Evolutionary conservation across 64 coral and sea anemone species (phyloP).

Genomic region (Actinia equina): DNA sequence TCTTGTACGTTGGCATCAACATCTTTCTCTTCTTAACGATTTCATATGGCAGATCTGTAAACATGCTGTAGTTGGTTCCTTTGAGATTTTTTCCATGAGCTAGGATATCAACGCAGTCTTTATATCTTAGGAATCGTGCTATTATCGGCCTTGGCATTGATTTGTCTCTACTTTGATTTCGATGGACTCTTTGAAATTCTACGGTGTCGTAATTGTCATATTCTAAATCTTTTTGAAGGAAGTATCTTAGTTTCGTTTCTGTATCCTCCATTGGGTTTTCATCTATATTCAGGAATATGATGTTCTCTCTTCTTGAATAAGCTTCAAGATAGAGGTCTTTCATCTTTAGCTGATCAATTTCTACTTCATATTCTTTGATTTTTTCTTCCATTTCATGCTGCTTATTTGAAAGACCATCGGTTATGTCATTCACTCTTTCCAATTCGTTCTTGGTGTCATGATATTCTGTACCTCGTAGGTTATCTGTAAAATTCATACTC

Average conservation of each 20-base stretch:
- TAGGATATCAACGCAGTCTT: constrained; percentile 12
- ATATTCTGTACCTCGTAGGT: no score
- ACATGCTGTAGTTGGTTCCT: not conserved
- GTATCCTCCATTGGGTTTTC: not conserved
- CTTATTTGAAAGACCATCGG: no score
- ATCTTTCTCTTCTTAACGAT: not conserved
- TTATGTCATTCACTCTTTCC: no score
- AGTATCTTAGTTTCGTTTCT: not conserved
- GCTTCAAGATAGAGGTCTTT: not conserved
- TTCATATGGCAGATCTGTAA: not conserved
- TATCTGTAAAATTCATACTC: no score
- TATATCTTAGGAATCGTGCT: constrained; percentile 10
- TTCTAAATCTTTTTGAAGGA: not conserved
- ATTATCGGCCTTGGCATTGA: not conserved
- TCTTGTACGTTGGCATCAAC: constrained; percentile 15
- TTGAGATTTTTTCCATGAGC: not conserved
- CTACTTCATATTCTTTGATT: not conserved
- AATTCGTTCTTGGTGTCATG: no score
- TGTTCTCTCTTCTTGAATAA: constrained; percentile 11
- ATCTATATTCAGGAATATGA: constrained; percentile 18
- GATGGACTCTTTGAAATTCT: constrained; percentile 12
- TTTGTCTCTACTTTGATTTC: not conserved
- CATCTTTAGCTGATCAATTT: not conserved
- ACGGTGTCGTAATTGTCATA: not conserved
- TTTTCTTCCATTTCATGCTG: not conserved